Base-by-base conservation (phyloP, 2,888 invertebrate species). In the Baccha elongata region DNA sequence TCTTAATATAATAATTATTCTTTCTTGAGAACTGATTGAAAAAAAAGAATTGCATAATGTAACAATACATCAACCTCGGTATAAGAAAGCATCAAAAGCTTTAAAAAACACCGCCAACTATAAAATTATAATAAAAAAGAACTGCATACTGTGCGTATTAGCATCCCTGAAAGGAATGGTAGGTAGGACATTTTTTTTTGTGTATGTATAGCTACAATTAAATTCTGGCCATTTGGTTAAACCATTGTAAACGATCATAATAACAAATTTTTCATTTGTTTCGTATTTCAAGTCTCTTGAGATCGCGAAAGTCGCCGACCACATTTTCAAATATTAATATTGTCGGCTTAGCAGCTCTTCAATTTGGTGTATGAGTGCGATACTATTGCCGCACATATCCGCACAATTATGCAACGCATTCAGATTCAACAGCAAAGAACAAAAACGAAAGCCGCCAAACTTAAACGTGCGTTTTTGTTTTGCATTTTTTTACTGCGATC, bases 371-470 rank as follows among this genome's bases (percentile, higher is more conserved):
- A 65, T 13, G 42, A 60, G 60, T 75, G 71, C 67, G 71, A 71
- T 81, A 69, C 71, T 65, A 37, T 64, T 65, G 69, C 65, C 52
- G n/a, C n/a, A 80, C 65, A 80, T 62, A 81, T 72, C 46, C 69
- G 37, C 58, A 52, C 60, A 76, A 26, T 44, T 60, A 83, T 72
- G 71, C 60, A 76, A 72, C 10, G 42, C 67, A 72, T 72, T 76
- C 46, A 60, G 26, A 35, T 19, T n/a, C 50, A 21, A 21, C 23
- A 48, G 37, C 73, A 74, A 68, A 67, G 52, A 73, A 79, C 35
- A 68, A 74, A 64, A 71, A 80, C 37, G 48, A 67, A 71, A 60
- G 67, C 67, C 81, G 76, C 52, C 76, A 62, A 76, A 48, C 29
- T 65, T 72, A 46, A 42, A 46, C 35, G 76, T 48, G 60, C 67